Base-by-base conservation (phyloP, 1,140 invertebrate genomes). In the Ectropis grisescens region DNA sequence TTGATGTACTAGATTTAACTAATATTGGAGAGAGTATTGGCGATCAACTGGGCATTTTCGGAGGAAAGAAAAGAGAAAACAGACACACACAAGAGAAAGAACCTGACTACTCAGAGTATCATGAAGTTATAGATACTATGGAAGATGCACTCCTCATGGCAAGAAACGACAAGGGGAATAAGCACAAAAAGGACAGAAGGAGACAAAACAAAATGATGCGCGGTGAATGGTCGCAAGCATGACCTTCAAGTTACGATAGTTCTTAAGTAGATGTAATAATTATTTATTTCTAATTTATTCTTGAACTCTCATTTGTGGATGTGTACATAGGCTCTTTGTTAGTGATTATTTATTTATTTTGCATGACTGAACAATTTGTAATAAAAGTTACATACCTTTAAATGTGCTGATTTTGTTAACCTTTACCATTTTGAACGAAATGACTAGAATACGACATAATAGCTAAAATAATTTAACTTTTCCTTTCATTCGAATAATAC, bases 131-230 rank as follows among this genome's bases (percentile, higher is more conserved):
- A 37, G 61, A 60, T 37, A 41, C 41, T 33, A 41, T 79, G 13
- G 61, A 51, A 23, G 70, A 75, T 30, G 48, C 48, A 26, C 37
- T 55, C 13, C 33, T 61, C 11, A 48, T 53, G 13, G 42, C 80
- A 7, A 56, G 53, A 22, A 57, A 59, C 15, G 49, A 58, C 28
- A 59, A 51, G 25, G 53, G 58, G 13, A 60, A 60, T 15, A 58
- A 60, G 37, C 66, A 69, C 13, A 65, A 58, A 47, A 79, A 66
- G 49, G 57, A 58, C 30, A 67, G 66, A 41, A 64, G 74, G 56
- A 69, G 79, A 58, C 76, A 79, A 66, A 83, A 83, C 49, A 82
- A 82, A 71, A 83, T 83, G 82, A 78, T 82, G 72, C 67, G 59
- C 12, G 64, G 70, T 9, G 53, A 79, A 37, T 75, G 71, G 65